These are phyloP conservation scores for Cassiopea andromeda DNA, from an alignment of 30 jellyfish, hydroid and myxozoan genomes.

Conservation along the genomic window DNA sequence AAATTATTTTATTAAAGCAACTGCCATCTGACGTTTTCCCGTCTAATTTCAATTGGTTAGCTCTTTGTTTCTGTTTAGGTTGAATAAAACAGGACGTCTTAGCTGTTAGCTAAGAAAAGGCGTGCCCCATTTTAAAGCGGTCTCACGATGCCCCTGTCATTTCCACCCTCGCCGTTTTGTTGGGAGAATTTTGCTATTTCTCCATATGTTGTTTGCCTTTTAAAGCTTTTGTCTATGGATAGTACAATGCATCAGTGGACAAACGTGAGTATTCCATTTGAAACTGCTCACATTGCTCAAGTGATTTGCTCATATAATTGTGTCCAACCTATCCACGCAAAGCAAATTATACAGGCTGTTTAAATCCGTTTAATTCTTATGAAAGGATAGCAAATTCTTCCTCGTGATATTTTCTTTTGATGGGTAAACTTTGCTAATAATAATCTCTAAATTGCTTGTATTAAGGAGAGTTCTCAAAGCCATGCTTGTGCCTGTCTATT, in stretches of 20 bases:
- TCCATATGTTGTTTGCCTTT: constrained; percentile 81
- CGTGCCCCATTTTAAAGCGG: constrained; percentile 46
- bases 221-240: constrained; percentile 69
- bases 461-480: constrained; percentile 1
- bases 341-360: constrained; percentile 79
- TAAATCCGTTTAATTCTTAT: constrained; percentile 43
- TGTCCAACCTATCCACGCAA: constrained; percentile 51
- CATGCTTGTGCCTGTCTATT: not conserved
- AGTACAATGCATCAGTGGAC: constrained; percentile 67
- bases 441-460: constrained; percentile 56
- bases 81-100: constrained; percentile 26
- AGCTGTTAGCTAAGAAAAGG: constrained; percentile 47
- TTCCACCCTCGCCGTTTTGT: constrained; percentile 85
- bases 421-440: constrained; percentile 45
- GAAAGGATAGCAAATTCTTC: constrained; percentile 55
- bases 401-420: constrained; percentile 60
- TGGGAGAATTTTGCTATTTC: constrained; percentile 77
- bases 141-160: constrained; percentile 57
- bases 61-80: constrained; percentile 37
- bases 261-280: constrained; percentile 55
- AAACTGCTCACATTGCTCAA: constrained; percentile 65
- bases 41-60: constrained; percentile 43
- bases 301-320: constrained; percentile 47
- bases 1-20: constrained; percentile 7
- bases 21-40: constrained; percentile 84